Evolutionary conservation across 2,113 vertebrate species (phyloP).

Genomic region (Felis catus): F.catus_Fca126_mat1.0 CM031412.1:35799501-35800000

Average conservation of each 20-base stretch:
- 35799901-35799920: slow-evolving; percentile 74
- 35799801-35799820: slow-evolving; percentile 89
- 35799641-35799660: slow-evolving; percentile 88
- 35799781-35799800: slow-evolving; percentile 91
- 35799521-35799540: slow-evolving; percentile 67
- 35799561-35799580: slow-evolving; percentile 78
- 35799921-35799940: slow-evolving; percentile 76
- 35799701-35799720: slow-evolving; percentile 88
- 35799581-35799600: slow-evolving; percentile 69
- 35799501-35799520: slow-evolving; percentile 59
- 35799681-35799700: slow-evolving; percentile 84
- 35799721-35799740: slow-evolving; percentile 86
- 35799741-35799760: slow-evolving; percentile 89
- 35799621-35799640: slow-evolving; percentile 76
- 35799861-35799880: slow-evolving; percentile 81
- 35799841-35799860: slow-evolving; percentile 82
- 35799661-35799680: slow-evolving; percentile 83
- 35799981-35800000: too few species aligned
- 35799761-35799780: slow-evolving; percentile 89
- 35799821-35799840: slow-evolving; percentile 86
- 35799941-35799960: slow-evolving; percentile 75
- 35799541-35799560: slow-evolving; percentile 74
- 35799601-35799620: slow-evolving; percentile 68
- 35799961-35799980: slow-evolving; percentile 76
- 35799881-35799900: slow-evolving; percentile 85